Base-by-base conservation (phyloP, 2,797 vertebrate species). In the Hippoglossus hippoglossus region DNA sequence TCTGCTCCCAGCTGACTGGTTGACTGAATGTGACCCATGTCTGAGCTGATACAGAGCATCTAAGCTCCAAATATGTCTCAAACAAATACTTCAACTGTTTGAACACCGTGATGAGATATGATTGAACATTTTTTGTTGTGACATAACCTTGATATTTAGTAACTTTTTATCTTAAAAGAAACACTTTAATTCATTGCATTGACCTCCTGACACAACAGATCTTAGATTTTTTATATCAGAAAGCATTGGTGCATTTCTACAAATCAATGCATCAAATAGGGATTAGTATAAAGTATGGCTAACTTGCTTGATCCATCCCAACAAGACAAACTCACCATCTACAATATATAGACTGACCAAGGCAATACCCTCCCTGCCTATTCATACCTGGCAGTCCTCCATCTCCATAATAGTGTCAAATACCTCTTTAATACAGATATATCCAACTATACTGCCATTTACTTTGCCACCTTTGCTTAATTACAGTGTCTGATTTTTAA, bases 1-100 rank as follows among this genome's bases (percentile, higher is more conserved):
- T 61, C 25, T 34, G 41, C 53, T 75, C 54, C 64, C 59, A 21
- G 59, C 51, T 73, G 31, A 12, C 31, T n/a, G 31, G 8, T 10
- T 34, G 31, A 39, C 36, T 73, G 41, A 12, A 25, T 18, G 36
- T 36, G 39, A 68, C 49, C 31, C 36, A 13, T 9, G 21, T 51
- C 61, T 22, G 6, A 49, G 50, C 49, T 46, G 60, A 21, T 49
- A 52, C 57, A 18, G 24, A 55, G 41, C 8, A 0, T 49, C 25
- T 39, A 13, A 55, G 34, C n/a, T 55, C 2, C 5, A 21, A 55
- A 31, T 10, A 2, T 26, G 8, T 31, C 19, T n/a, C 19, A 15
- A 65, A 25, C 5, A 24, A 47, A 18, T 1, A 24, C 19, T 11
- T 12, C 4, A 10, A 15, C 24, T 18, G 15, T 39, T 46, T 46